These are phyloP conservation scores for Torymus auratus DNA, from an alignment of 2,888 invertebrate genomes.

Conservation along the genomic window DNA sequence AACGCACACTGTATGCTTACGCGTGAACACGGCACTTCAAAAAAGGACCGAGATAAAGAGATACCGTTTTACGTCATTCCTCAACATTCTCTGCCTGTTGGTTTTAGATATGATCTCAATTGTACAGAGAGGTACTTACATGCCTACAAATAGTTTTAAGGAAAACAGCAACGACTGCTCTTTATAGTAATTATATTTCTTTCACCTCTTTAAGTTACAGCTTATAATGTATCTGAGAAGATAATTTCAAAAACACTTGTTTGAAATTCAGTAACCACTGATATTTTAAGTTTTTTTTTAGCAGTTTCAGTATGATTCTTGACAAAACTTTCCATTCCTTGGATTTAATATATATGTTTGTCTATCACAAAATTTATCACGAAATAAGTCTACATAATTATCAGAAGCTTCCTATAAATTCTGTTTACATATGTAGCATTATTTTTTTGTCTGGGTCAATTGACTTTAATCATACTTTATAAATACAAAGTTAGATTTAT, in stretches of 20 bases:
- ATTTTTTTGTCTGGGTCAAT: constrained; percentile 21
- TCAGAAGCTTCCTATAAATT: background rate
- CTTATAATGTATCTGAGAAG: background rate
- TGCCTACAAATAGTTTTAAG: constrained; percentile 21
- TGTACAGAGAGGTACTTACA: background rate
- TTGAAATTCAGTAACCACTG: background rate
- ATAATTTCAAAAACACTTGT: background rate
- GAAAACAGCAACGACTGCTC: constrained; percentile 7
- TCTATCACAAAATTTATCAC: background rate
- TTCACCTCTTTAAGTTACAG: background rate
- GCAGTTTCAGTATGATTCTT: background rate
- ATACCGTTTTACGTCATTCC: constrained; percentile 50
- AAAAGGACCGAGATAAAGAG: constrained; percentile 37
- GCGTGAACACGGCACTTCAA: background rate
- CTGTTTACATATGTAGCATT: constrained; percentile 12
- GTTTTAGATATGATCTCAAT: constrained; percentile 34
- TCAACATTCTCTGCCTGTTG: background rate
- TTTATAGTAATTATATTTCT: constrained; percentile 8
- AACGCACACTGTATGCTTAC: background rate
- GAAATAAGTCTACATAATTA: background rate
- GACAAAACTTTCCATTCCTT: background rate
- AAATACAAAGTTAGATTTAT: constrained; percentile 28
- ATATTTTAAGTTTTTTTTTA: too few species aligned
- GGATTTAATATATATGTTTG: background rate
- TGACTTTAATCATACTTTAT: constrained; percentile 31